Evolutionary conservation across 92 coral and sea anemone genomes (phyloP), one percentile per base, ranked within the genome.

Genomic region (Meandrina meandrites): DNA sequence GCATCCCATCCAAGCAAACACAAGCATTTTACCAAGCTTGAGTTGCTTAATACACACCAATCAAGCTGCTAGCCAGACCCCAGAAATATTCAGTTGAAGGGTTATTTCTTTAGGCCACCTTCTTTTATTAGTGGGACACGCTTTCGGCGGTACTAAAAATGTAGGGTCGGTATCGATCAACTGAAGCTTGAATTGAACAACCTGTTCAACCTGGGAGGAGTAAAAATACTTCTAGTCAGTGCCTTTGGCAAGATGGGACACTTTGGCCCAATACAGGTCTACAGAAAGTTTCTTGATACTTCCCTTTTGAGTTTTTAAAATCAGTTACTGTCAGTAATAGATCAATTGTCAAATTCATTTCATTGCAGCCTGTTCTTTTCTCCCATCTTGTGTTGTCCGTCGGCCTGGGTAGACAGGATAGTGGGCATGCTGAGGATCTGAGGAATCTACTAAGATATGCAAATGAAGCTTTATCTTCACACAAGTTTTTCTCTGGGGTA

Each of bases 311-410:
- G n/a, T n/a, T n/a, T n/a, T n/a, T n/a, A 45, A 45, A 45, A 7
- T 48, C 53, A 48, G 11, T 48, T 9, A 9, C 53, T 13, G 9
- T 48, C 4, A 48, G 4, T 2, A 2, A 40, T 40, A 40, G 45
- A 12, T 48, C 22, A n/a, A n/a, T n/a, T n/a, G n/a, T n/a, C n/a
- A n/a, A n/a, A n/a, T 16, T 18, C 24, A 1, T 60, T 47, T 79
- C 58, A 57, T 89, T 82, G 69, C 88, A 95, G 98, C 94, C 96
- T 64, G 88, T 91, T 15, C 54, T 95, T 2, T 67, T 86, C 19
- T 68, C 88, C 19, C 88, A 89, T 73, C 75, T 95, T 27, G 85
- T 76, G 89, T 32, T 89, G 7, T 73, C 92, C 50, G 42, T 80
- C 68, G 88, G 89, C 70, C 76, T 89, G 48, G 89, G 75, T 42